These are phyloP conservation scores for Orthosia cruda DNA, from an alignment of 2,888 invertebrate species.

Conservation along the genomic window DNA sequence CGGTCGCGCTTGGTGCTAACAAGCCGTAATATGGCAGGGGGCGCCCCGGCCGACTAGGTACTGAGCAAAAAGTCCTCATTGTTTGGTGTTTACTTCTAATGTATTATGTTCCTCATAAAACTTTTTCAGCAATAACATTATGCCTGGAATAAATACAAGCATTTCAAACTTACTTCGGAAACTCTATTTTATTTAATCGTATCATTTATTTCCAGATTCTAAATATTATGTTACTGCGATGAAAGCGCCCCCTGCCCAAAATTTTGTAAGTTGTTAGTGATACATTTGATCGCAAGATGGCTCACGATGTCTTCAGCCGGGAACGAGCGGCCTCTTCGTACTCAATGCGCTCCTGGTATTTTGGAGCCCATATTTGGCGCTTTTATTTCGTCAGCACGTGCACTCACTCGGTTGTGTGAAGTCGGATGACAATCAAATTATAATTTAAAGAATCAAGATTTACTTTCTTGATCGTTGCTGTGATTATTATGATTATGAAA, in stretches of 20 bases:
- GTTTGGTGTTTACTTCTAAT: slow-evolving; percentile 38
- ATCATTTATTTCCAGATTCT: not conserved
- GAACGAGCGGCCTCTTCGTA: slow-evolving; percentile 68
- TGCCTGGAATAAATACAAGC: not conserved
- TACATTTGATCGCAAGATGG: slow-evolving; percentile 74
- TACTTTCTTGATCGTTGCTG: slow-evolving; percentile 19
- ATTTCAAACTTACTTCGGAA: not conserved
- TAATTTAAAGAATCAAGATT: slow-evolving; percentile 18
- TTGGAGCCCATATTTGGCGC: slow-evolving; percentile 88
- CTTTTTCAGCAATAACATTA: not conserved
- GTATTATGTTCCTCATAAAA: slow-evolving; percentile 28
- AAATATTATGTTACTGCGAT: slow-evolving; percentile 1
- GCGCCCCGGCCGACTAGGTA: slow-evolving; percentile 30
- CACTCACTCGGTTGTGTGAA: not conserved
- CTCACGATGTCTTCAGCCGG: slow-evolving; percentile 53
- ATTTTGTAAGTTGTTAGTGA: slow-evolving; percentile 52
- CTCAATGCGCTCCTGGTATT: slow-evolving; percentile 84
- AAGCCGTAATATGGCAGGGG: slow-evolving; percentile 62
- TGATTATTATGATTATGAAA: not conserved
- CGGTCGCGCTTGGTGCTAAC: slow-evolving; percentile 69
- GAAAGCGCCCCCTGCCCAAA: slow-evolving; percentile 68
- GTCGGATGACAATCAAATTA: slow-evolving; percentile 6
- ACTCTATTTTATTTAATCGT: not conserved
- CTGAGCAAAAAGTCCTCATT: slow-evolving; percentile 53
- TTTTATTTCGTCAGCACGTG: slow-evolving; percentile 72